Evolutionary conservation across 2,113 vertebrate species (phyloP).

Genomic region (Elanus axillaris): DNA sequence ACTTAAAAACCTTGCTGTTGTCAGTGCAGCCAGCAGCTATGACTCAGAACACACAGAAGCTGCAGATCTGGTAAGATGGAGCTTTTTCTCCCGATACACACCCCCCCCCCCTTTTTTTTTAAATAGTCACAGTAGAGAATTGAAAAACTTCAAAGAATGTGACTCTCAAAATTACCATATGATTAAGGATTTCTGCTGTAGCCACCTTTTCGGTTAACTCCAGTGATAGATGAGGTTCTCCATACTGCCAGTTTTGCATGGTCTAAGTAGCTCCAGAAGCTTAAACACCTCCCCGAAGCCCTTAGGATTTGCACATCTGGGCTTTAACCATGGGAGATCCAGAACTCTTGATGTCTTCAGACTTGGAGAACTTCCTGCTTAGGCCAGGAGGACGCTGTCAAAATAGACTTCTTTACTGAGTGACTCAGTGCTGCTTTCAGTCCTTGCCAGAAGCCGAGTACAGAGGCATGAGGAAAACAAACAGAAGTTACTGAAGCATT

Average conservation of each 20-base stretch:
- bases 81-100: not conserved
- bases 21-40: conserved; percentile 27
- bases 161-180: not conserved
- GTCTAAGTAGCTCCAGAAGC: not conserved
- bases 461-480: conserved; percentile 54
- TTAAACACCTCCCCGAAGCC: not conserved
- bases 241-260: not conserved
- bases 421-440: conserved; percentile 58
- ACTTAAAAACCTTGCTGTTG: not conserved
- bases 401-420: conserved; percentile 51
- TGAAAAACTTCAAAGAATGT: conserved; percentile 22
- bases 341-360: not conserved
- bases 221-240: not conserved
- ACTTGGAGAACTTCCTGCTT: conserved; percentile 14
- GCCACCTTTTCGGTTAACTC: not conserved
- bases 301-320: not conserved
- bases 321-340: not conserved
- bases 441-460: conserved; percentile 49
- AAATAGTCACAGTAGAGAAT: not conserved
- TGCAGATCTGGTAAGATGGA: not conserved
- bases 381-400: conserved; percentile 21
- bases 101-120: not conserved
- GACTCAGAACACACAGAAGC: conserved; percentile 32
- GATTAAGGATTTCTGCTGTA: not conserved
- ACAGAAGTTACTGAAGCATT: conserved; percentile 55